These are phyloP conservation scores for Phaedon cochleariae DNA, from an alignment of 2,888 invertebrate species.

Conservation along the genomic window DNA sequence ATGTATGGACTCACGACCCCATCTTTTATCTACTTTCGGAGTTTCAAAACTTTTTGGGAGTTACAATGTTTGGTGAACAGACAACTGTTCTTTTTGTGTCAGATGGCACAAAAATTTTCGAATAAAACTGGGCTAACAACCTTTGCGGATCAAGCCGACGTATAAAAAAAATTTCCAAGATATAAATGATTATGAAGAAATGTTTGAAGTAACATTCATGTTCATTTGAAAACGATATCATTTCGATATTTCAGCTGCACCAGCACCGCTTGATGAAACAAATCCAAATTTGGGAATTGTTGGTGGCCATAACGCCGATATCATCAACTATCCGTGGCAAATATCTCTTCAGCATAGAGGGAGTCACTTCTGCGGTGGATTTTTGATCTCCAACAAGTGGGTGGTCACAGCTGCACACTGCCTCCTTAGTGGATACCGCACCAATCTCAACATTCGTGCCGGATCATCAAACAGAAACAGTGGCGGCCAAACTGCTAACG, in stretches of 20 bases:
- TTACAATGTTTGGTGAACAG: no score
- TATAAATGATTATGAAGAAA: no score
- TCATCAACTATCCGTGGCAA: conserved; percentile 7
- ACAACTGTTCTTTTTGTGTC: no score
- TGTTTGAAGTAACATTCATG: no score
- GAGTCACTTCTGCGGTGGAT: conserved; percentile 19
- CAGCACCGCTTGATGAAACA: background rate
- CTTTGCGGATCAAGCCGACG: no score
- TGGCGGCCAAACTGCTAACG: conserved; percentile 27
- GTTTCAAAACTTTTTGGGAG: no score
- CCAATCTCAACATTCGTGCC: conserved; percentile 8
- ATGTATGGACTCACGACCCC: no score
- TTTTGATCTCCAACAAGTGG: conserved; percentile 16
- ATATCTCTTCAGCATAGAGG: conserved; percentile 6
- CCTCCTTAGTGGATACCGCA: background rate
- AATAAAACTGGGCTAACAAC: no score
- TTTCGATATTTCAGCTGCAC: conserved; percentile 4
- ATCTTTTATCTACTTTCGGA: no score
- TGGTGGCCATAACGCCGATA: conserved; percentile 11
- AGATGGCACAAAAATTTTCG: no score
- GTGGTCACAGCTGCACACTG: conserved; percentile 20
- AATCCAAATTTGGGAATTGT: conserved; percentile 4
- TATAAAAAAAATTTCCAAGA: no score
- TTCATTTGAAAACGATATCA: no score
- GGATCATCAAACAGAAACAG: conserved; percentile 2